phyloP scores from a whole-genome alignment of 2,113 vertebrate species.

The Riparia riparia region DNA sequence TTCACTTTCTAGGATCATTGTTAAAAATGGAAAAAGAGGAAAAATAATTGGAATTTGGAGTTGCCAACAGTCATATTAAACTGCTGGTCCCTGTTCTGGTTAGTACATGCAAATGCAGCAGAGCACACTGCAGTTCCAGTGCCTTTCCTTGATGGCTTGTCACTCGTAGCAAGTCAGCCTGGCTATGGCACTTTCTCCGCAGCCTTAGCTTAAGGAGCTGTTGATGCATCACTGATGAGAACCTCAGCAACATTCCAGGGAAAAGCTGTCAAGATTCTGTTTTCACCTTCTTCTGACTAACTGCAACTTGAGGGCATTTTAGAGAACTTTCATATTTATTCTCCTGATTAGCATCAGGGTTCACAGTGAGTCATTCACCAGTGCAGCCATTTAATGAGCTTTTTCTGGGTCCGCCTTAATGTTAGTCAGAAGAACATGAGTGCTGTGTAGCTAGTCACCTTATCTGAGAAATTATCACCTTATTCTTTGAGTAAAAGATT shows the following conservation, averaged over 20 bases:
- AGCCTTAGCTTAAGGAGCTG: background rate
- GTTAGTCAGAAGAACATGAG: background rate
- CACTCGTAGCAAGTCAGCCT: background rate
- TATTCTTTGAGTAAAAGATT: background rate
- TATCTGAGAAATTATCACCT: background rate
- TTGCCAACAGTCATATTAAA: background rate
- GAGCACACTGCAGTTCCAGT: background rate
- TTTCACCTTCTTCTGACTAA: constrained; percentile 9
- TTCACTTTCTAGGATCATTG: background rate
- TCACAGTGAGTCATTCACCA: constrained; percentile 15
- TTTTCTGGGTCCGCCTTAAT: background rate
- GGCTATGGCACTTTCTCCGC: background rate
- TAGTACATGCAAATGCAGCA: background rate
- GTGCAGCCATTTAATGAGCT: background rate
- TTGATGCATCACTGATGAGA: background rate
- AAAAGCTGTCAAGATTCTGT: constrained; percentile 8
- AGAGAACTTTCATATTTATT: background rate
- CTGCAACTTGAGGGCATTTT: background rate
- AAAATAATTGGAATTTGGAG: background rate
- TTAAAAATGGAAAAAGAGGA: background rate
- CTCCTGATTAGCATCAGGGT: constrained; percentile 16
- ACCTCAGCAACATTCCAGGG: background rate
- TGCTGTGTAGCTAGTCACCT: background rate
- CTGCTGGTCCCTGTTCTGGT: background rate
- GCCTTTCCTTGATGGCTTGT: background rate